Percentiles rank a stretch among this genome's conserved stretches.
Conservation (phyloP, 1,140 invertebrate genomes). For the Drosophila sturtevanti region DNA sequence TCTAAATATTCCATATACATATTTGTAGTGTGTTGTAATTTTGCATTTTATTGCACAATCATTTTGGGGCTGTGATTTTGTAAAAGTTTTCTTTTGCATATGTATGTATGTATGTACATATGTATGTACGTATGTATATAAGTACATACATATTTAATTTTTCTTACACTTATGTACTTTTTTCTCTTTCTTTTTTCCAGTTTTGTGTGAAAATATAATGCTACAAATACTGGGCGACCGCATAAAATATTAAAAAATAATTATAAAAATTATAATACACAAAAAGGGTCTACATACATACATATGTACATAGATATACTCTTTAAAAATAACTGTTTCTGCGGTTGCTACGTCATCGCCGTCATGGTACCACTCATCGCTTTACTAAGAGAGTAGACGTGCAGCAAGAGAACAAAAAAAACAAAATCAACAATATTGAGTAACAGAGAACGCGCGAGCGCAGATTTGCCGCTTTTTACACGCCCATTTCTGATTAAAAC, state of each 20-base stretch:
- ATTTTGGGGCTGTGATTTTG: not conserved
- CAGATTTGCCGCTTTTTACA: constrained; percentile 62
- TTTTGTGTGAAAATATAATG: not conserved
- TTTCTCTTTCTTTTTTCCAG: not conserved
- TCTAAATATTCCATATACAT: no score
- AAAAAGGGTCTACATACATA: not conserved
- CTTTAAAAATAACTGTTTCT: constrained; percentile 35
- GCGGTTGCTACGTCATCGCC: constrained; percentile 6
- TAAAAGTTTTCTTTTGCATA: not conserved
- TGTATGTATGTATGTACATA: not conserved
- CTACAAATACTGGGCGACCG: not conserved
- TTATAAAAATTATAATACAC: not conserved
- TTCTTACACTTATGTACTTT: not conserved
- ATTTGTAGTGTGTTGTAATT: not conserved
- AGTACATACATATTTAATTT: no score
- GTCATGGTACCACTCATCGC: constrained; percentile 18
- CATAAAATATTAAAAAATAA: not conserved
- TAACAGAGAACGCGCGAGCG: constrained; percentile 70
- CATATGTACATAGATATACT: no score
- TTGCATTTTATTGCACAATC: constrained; percentile 45
- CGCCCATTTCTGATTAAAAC: constrained; percentile 59
- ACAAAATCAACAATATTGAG: constrained; percentile 20
- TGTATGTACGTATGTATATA: no score
- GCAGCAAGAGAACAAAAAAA: constrained; percentile 28
- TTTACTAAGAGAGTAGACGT: constrained; percentile 9